Conservation (phyloP, 2,113 vertebrate genomes). For the Dicentrarchus labrax region DNA sequence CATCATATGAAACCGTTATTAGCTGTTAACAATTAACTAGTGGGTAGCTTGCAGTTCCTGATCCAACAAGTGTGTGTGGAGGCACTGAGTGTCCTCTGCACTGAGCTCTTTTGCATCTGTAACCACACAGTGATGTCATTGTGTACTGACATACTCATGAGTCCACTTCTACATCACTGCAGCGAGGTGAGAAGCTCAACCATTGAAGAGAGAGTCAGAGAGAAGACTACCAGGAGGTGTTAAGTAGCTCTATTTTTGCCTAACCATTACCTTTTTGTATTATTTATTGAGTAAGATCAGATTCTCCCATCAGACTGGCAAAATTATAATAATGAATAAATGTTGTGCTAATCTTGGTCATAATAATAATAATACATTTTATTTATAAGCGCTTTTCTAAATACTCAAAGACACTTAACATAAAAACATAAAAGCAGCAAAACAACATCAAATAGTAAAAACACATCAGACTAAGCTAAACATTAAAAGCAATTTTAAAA, state of each 20-base stretch:
- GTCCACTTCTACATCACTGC: neutral
- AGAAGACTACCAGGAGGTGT: too few species aligned
- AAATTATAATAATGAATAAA: neutral
- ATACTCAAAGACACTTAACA: too few species aligned
- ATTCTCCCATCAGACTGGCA: neutral
- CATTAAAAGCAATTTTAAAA: too few species aligned
- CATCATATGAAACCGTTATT: neutral
- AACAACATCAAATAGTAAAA: too few species aligned
- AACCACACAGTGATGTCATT: neutral
- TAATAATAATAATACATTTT: too few species aligned
- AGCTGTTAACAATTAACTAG: neutral
- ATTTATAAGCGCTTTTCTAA: too few species aligned
- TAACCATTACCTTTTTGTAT: too few species aligned
- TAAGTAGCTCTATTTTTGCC: too few species aligned
- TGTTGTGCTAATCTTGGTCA: neutral
- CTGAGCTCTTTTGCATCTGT: neutral
- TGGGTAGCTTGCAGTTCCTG: neutral
- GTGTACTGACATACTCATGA: neutral
- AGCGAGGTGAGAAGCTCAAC: neutral
- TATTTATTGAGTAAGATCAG: neutral
- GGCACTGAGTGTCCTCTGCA: neutral
- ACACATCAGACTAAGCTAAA: too few species aligned
- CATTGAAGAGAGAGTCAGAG: neutral
- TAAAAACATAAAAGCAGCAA: too few species aligned
- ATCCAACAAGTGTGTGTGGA: neutral